Evolutionary conservation across 2,888 invertebrate species (phyloP).

Genomic region (Parnassius apollo): DNA sequence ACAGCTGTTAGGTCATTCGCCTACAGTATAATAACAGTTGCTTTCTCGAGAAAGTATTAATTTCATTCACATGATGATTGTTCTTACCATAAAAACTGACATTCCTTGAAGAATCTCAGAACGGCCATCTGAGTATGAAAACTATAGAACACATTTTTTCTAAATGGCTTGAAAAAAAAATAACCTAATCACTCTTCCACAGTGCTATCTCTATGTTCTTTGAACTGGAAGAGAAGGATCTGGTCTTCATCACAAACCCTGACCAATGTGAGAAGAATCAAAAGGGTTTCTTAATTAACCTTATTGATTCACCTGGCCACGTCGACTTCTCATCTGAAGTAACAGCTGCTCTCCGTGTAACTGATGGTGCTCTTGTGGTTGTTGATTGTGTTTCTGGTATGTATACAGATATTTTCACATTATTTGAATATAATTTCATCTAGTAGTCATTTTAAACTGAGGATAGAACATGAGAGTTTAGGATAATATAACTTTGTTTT

Average conservation of each 20-base stretch:
- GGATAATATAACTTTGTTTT: too few species aligned
- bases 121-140: constrained; percentile 77
- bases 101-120: constrained; percentile 73
- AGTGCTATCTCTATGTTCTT: constrained; percentile 99
- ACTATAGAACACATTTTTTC: background rate
- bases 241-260: constrained; percentile 93
- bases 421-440: too few species aligned
- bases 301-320: constrained; percentile 99
- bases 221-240: constrained; percentile 96
- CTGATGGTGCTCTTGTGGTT: constrained; percentile 99
- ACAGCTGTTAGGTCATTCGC: background rate
- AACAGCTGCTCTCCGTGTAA: constrained; percentile 99
- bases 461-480: too few species aligned
- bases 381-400: constrained; percentile 99
- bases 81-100: constrained; percentile 75
- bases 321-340: constrained; percentile 99
- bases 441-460: too few species aligned
- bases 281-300: constrained; percentile 99
- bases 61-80: constrained; percentile 68
- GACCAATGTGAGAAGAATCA: constrained; percentile 95
- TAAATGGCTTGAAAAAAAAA: background rate
- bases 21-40: background rate
- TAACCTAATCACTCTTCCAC: constrained; percentile 32
- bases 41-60: too few species aligned
- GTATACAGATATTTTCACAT: constrained; percentile 37